Evolutionary conservation across 2,113 vertebrate genomes (phyloP).

Genomic region (Otolemur garnettii): DNA sequence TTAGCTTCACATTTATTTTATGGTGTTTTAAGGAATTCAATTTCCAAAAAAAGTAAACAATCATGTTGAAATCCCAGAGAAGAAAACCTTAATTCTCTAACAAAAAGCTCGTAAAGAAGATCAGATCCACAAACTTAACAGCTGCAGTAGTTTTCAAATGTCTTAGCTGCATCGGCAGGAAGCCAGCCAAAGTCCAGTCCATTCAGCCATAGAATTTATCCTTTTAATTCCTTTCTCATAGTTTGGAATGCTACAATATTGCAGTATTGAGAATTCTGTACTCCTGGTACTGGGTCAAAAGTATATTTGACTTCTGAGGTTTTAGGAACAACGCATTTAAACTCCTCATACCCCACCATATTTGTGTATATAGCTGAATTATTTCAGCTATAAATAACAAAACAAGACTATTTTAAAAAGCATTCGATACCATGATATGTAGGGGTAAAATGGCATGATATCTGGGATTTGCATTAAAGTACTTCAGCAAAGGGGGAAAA

Average conservation of each 20-base stretch:
- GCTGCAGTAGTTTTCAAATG: conserved; percentile 19
- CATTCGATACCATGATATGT: not conserved
- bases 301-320: not conserved
- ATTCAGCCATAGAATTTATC: not conserved
- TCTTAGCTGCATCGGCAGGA: conserved; percentile 46
- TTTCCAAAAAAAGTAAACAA: conserved; percentile 32
- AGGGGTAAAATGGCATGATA: not conserved
- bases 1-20: not conserved
- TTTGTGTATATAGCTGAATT: not conserved
- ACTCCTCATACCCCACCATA: not conserved
- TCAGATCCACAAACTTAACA: conserved; percentile 3
- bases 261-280: conserved; percentile 21
- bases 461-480: conserved; percentile 5
- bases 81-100: not conserved
- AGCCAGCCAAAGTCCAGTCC: conserved; percentile 31
- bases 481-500: conserved; percentile 20
- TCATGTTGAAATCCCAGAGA: conserved; percentile 12
- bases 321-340: conserved; percentile 43
- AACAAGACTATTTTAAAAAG: not conserved
- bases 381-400: conserved; percentile 29
- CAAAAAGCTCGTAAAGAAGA: conserved; percentile 49
- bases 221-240: conserved; percentile 47
- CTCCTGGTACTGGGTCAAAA: not conserved
- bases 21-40: not conserved
- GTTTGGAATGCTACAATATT: conserved; percentile 26